These are phyloP conservation scores for Batillaria attramentaria DNA, from an alignment of 1,140 invertebrate genomes.

Conservation along the genomic window DNA sequence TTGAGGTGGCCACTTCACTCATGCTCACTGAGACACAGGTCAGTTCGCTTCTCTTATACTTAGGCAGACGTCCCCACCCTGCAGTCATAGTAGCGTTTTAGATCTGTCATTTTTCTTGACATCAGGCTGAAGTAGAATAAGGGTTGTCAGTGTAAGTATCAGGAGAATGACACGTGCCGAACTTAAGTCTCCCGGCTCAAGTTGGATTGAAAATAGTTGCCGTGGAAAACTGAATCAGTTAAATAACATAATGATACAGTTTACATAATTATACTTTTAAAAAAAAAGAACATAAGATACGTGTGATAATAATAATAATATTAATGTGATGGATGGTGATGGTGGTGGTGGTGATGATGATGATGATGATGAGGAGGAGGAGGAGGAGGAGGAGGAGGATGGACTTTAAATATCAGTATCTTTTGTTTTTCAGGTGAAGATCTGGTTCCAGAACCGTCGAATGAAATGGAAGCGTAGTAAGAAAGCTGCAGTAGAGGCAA, in stretches of 20 bases:
- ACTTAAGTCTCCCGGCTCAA: neutral
- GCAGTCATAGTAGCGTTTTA: too few relatives aligned
- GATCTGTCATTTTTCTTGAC: too few relatives aligned
- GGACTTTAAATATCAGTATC: neutral
- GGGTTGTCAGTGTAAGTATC: neutral
- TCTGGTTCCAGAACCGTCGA: constrained; percentile 84
- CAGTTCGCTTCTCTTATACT: too few relatives aligned
- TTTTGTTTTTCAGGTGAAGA: constrained; percentile 76
- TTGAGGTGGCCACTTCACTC: constrained; percentile 97
- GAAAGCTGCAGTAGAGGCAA: constrained; percentile 60
- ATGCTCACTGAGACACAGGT: constrained; percentile 99
- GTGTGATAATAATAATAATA: neutral
- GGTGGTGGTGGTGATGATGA: neutral
- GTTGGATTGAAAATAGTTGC: too few relatives aligned
- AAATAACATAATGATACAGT: too few relatives aligned
- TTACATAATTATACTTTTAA: too few relatives aligned
- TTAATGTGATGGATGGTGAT: neutral
- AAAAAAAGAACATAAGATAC: neutral
- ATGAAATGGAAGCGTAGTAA: constrained; percentile 94
- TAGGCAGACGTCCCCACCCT: too few relatives aligned
- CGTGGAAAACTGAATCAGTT: too few relatives aligned
- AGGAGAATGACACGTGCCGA: neutral
- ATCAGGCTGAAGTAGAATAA: too few relatives aligned
- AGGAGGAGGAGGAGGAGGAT: neutral
- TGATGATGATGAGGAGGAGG: neutral